These are phyloP conservation scores for Andrena minutula DNA, from an alignment of 2,888 invertebrate genomes.

Conservation along the genomic window DNA sequence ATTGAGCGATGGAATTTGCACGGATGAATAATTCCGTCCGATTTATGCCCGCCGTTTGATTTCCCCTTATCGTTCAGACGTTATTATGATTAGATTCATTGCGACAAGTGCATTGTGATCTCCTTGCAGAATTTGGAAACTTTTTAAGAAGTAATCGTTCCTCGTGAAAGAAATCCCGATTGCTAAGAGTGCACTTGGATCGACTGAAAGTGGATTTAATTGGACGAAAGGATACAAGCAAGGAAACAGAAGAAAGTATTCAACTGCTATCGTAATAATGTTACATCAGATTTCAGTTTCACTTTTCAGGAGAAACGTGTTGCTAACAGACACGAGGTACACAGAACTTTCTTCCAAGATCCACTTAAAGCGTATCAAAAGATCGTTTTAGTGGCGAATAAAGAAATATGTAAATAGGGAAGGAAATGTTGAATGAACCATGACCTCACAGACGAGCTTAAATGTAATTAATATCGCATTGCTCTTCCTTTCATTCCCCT, in stretches of 20 bases:
- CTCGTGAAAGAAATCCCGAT: too few species aligned
- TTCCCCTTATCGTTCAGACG: not conserved
- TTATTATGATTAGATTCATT: not conserved
- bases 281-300: not conserved
- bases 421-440: constrained; percentile 49
- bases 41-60: constrained; percentile 10
- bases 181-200: too few species aligned
- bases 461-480: constrained; percentile 61
- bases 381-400: constrained; percentile 32
- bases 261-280: not conserved
- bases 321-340: not conserved
- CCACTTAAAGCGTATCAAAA: constrained; percentile 25
- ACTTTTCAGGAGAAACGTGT: not conserved
- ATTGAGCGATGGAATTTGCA: constrained; percentile 19
- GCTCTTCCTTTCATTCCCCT: constrained; percentile 49
- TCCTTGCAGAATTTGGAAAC: not conserved
- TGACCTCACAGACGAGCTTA: constrained; percentile 45
- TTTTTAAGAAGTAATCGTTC: too few species aligned
- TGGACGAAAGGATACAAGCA: not conserved
- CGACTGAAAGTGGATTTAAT: not conserved
- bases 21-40: constrained; percentile 5
- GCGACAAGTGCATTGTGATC: not conserved
- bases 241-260: not conserved
- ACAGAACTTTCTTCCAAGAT: not conserved
- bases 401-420: constrained; percentile 48